phyloP scores from a whole-genome alignment of 2,888 invertebrate genomes.

The Ormyrus thymus region DNA sequence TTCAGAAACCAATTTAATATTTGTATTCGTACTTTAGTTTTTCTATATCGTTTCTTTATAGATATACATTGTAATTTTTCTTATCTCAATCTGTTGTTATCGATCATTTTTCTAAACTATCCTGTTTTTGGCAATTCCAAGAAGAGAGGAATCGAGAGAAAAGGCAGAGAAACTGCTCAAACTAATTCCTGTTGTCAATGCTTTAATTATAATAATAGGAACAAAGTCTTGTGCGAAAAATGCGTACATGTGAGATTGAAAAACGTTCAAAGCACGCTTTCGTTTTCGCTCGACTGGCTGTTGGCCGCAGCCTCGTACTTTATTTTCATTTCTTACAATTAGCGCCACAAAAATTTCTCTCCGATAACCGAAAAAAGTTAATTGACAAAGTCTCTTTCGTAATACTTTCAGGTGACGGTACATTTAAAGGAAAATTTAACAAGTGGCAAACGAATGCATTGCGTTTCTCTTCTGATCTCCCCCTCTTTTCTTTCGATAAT shows the following conservation, averaged over 20 bases:
- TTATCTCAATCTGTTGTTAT: conserved; percentile 60
- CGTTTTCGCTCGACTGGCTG: conserved; percentile 48
- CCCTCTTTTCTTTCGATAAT: conserved; percentile 58
- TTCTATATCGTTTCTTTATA: conserved; percentile 58
- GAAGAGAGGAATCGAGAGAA: conserved; percentile 61
- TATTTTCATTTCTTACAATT: conserved; percentile 7
- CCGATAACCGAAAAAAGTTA: conserved; percentile 32
- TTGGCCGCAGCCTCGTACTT: conserved; percentile 24
- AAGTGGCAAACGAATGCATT: conserved; percentile 1
- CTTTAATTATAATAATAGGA: conserved; percentile 65
- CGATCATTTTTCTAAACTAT: conserved; percentile 55
- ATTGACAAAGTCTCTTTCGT: conserved; percentile 26
- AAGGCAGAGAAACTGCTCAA: conserved; percentile 45
- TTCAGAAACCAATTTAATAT: conserved; percentile 56
- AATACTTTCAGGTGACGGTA: conserved; percentile 1
- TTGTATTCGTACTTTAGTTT: conserved; percentile 57
- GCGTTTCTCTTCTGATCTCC: conserved; percentile 60
- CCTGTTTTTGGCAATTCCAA: conserved; percentile 69
- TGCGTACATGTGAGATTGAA: conserved; percentile 69
- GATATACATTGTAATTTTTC: conserved; percentile 56
- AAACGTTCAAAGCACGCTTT: conserved; percentile 65
- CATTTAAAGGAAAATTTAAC: too few relatives aligned
- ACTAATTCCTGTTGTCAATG: conserved; percentile 35
- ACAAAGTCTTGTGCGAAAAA: conserved; percentile 72
- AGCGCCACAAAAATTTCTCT: conserved; percentile 3